A percentile compares a stretch with the other conserved stretches of the same genome.
Conservation (phyloP, 2,797 vertebrate species). For the Thaleichthys pacificus region DNA sequence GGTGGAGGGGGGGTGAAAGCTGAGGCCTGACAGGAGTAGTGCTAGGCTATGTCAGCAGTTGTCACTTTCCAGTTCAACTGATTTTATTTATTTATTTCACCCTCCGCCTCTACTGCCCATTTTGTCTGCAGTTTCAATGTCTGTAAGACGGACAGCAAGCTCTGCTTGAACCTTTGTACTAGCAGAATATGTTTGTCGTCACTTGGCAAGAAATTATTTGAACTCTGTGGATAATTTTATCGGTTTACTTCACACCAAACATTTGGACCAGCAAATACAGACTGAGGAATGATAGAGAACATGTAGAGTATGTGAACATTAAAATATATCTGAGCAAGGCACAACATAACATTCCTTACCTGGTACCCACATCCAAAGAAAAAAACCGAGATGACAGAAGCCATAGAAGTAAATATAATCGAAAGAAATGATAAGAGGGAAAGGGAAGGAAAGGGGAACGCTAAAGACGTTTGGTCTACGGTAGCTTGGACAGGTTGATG, state of each 20-base stretch:
- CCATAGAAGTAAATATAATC: neutral
- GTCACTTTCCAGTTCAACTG: neutral
- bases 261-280: too few relatives aligned
- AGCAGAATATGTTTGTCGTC: too few relatives aligned
- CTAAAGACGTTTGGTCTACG: conserved; percentile 46
- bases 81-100: neutral
- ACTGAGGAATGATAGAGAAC: too few relatives aligned
- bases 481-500: conserved; percentile 79
- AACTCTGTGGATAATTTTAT: too few relatives aligned
- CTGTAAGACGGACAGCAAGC: neutral
- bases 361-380: too few relatives aligned
- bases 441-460: conserved; percentile 29
- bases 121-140: neutral
- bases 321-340: too few relatives aligned
- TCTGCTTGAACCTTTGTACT: too few relatives aligned
- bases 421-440: conserved; percentile 33
- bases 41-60: conserved; percentile 6
- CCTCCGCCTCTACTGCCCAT: neutral
- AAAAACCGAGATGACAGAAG: neutral
- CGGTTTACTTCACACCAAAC: too few relatives aligned
- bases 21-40: neutral
- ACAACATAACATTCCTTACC: too few relatives aligned
- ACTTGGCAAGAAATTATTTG: too few relatives aligned
- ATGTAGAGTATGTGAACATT: too few relatives aligned
- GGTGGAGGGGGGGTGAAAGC: conserved; percentile 8